These are phyloP conservation scores for Allolobophora icterica DNA, from an alignment of 2,888 invertebrate species.

Conservation along the genomic window DNA sequence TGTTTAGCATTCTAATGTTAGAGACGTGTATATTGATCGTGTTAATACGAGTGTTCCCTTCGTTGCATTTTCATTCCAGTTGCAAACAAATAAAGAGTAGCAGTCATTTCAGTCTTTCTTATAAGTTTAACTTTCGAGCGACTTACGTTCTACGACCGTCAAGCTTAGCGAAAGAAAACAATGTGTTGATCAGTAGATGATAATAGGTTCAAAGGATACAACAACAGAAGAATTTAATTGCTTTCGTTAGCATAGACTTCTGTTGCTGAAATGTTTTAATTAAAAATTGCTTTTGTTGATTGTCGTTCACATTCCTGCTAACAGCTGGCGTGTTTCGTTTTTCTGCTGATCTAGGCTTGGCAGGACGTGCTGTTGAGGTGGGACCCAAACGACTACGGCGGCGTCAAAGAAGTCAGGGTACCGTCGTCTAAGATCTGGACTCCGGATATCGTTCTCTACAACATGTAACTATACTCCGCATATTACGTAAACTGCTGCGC, in stretches of 20 bases:
- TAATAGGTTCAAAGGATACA: neutral
- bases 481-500: neutral
- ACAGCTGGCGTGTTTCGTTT: neutral
- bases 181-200: neutral
- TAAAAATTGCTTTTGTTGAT: neutral
- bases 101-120: neutral
- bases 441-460: conserved; percentile 54
- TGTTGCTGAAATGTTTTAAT: neutral
- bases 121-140: neutral
- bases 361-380: conserved; percentile 51
- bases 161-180: neutral
- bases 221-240: too few relatives aligned
- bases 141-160: neutral
- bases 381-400: conserved; percentile 51
- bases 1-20: too few relatives aligned
- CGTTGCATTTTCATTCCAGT: neutral
- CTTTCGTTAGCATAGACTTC: too few relatives aligned
- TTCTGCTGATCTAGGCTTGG: conserved; percentile 48
- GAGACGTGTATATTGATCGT: too few relatives aligned
- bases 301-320: neutral
- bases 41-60: neutral
- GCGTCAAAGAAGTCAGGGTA: conserved; percentile 50
- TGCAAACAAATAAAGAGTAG: neutral
- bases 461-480: conserved; percentile 47
- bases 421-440: conserved; percentile 53